These are phyloP conservation scores for Chelonia mydas DNA, from an alignment of 2,797 vertebrate genomes.

Conservation along the genomic window DNA sequence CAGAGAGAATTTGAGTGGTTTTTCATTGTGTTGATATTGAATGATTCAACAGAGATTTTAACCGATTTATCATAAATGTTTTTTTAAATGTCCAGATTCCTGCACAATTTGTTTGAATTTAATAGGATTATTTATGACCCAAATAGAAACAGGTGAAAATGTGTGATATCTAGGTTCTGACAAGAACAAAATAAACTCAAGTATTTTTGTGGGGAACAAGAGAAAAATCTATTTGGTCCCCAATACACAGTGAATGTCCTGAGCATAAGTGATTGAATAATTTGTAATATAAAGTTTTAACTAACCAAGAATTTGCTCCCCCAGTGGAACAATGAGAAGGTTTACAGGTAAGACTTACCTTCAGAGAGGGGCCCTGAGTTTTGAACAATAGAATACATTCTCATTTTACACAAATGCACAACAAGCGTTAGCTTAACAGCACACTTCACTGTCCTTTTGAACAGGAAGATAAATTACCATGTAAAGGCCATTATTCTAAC, in stretches of 20 bases:
- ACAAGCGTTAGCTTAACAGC: conserved; percentile 39
- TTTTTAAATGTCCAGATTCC: background rate
- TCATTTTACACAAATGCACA: background rate
- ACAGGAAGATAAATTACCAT: conserved; percentile 73
- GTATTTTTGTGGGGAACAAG: background rate
- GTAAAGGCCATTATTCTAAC: conserved; percentile 52
- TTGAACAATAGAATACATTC: conserved; percentile 32
- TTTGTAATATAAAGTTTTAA: background rate
- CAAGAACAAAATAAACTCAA: background rate
- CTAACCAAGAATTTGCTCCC: background rate
- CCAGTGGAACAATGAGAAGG: background rate
- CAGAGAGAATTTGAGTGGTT: background rate
- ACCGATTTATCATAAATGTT: background rate
- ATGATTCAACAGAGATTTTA: background rate
- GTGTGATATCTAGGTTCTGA: background rate
- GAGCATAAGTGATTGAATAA: background rate
- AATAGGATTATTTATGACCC: background rate
- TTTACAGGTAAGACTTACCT: background rate
- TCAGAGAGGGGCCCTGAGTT: background rate
- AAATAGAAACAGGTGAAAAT: background rate
- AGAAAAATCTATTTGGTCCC: background rate
- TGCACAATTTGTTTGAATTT: background rate
- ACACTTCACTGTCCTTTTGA: conserved; percentile 24
- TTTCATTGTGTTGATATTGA: background rate
- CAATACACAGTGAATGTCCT: background rate